These are phyloP conservation scores for Pseudococcus jackbeardsleyi DNA, from an alignment of 2,888 invertebrate species.

Conservation along the genomic window DNA sequence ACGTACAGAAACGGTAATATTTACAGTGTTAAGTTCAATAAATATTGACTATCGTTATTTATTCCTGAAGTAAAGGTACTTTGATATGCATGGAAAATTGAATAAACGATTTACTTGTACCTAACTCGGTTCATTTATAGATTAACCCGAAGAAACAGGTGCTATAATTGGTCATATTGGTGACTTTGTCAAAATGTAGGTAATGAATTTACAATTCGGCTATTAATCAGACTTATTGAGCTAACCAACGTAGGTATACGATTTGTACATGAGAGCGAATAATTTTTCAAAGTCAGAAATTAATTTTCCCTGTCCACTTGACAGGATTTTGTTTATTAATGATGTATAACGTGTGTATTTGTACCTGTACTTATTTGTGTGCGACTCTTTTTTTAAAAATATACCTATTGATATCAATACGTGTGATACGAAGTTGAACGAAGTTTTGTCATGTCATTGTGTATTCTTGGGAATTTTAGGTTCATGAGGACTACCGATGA, in stretches of 20 bases:
- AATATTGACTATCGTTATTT: not conserved
- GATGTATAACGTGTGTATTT: not conserved
- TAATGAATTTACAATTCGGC: not conserved
- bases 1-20: not conserved
- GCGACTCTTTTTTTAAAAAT: not conserved
- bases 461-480: no score
- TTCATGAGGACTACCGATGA: no score
- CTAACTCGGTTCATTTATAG: not conserved
- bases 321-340: conserved; percentile 17
- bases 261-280: not conserved
- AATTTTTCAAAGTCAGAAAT: conserved; percentile 17
- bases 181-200: conserved; percentile 12
- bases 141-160: not conserved
- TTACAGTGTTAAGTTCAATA: not conserved
- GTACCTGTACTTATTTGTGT: not conserved
- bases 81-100: not conserved
- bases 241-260: not conserved
- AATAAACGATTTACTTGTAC: not conserved
- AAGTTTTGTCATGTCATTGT: no score
- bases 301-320: not conserved
- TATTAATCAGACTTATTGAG: conserved; percentile 17
- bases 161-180: conserved; percentile 12
- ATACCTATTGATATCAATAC: no score
- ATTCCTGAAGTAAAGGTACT: not conserved
- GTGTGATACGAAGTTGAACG: no score